These are phyloP conservation scores for Ramphastos sulfuratus DNA, from an alignment of 2,113 vertebrate species.

Conservation along the genomic window DNA sequence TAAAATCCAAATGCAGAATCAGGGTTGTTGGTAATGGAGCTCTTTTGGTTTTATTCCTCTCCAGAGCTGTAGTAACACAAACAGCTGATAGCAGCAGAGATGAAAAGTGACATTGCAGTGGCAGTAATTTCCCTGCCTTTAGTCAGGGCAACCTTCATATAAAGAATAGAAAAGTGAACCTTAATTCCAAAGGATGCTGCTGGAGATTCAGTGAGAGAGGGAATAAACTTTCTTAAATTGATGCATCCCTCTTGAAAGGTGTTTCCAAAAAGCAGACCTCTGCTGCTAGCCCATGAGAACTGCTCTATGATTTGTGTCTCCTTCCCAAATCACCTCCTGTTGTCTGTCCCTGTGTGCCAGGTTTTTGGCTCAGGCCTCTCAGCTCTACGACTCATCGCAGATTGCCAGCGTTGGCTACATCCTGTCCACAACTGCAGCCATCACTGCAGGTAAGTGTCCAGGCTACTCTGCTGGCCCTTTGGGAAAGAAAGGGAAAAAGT, in stretches of 20 bases:
- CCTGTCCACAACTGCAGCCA: slow-evolving; percentile 83
- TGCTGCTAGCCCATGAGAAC: too few species aligned
- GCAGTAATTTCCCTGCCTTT: background rate
- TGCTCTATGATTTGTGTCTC: background rate
- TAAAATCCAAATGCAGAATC: background rate
- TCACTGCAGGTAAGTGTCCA: slow-evolving; percentile 84
- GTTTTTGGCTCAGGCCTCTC: slow-evolving; percentile 89
- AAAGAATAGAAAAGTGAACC: too few species aligned
- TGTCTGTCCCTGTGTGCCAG: slow-evolving; percentile 70
- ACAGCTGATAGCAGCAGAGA: background rate
- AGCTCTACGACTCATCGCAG: slow-evolving; percentile 88
- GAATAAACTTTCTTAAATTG: background rate
- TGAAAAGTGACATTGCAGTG: background rate
- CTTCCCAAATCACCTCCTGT: background rate
- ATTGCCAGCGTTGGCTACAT: slow-evolving; percentile 91
- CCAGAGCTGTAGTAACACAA: background rate
- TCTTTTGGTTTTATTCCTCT: background rate
- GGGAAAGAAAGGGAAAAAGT: background rate
- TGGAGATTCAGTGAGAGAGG: background rate
- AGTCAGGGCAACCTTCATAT: background rate
- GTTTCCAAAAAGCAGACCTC: background rate
- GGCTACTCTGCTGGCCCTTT: background rate
- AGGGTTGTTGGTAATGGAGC: background rate
- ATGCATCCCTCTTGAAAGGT: background rate
- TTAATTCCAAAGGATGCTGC: background rate